phyloP scores from a whole-genome alignment of 2,113 vertebrate genomes.

The Cinclus mexicanus region DNA sequence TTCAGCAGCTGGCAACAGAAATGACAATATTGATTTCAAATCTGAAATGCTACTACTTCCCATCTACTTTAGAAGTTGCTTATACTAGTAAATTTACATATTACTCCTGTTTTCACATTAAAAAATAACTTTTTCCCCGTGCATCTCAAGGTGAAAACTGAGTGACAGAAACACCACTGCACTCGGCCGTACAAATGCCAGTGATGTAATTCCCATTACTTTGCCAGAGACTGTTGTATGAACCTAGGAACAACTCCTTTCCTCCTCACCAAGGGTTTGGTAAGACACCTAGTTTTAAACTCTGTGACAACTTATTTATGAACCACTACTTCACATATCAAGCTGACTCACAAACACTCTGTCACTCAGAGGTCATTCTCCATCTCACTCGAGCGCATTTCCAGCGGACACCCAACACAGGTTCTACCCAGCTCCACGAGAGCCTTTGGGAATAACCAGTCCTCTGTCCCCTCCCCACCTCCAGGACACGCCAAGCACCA shows the following conservation, averaged over 20 bases:
- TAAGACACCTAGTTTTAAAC: not conserved
- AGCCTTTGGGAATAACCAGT: accelerated
- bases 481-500: not conserved
- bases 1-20: not conserved
- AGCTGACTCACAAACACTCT: not conserved
- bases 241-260: not conserved
- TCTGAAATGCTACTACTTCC: not conserved
- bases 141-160: not conserved
- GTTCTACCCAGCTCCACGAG: accelerated
- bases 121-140: not conserved
- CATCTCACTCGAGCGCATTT: not conserved
- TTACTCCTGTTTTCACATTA: not conserved
- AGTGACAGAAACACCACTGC: not conserved
- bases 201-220: not conserved
- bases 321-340: accelerated
- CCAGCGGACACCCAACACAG: not conserved
- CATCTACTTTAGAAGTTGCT: not conserved
- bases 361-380: not conserved
- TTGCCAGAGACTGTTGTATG: not conserved
- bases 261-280: not conserved
- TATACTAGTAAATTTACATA: not conserved
- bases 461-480: not conserved
- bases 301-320: not conserved
- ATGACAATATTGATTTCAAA: not conserved
- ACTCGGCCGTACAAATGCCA: not conserved